Conservation (phyloP, 1,140 invertebrate genomes). For the Samia ricini region DNA sequence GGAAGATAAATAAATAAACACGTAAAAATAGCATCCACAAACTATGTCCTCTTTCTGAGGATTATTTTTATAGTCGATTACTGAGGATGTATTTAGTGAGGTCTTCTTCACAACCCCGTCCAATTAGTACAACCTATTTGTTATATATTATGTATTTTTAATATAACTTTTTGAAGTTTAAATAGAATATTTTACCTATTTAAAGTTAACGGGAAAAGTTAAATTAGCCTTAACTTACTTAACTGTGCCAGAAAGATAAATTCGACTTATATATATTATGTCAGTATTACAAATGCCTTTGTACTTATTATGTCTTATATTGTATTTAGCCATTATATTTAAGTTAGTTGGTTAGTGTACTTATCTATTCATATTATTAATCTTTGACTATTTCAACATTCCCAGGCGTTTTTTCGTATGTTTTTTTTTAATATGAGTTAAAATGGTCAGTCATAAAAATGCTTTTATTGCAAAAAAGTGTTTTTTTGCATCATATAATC, state of each 20-base stretch:
- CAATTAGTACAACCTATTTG: conserved; percentile 9
- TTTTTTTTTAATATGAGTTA: not conserved
- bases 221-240: not conserved
- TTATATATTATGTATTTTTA: not conserved
- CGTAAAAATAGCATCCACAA: too few species aligned
- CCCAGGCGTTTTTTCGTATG: not conserved
- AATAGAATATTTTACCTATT: too few species aligned
- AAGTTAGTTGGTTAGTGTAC: conserved; percentile 8
- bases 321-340: conserved; percentile 1
- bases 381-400: conserved; percentile 2
- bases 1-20: too few species aligned
- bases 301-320: conserved; percentile 23
- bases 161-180: too few species aligned
- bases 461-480: not conserved
- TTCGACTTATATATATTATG: not conserved
- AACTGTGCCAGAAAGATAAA: conserved; percentile 6
- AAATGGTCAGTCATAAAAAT: not conserved
- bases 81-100: too few species aligned
- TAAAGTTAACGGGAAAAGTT: too few species aligned
- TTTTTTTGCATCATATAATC: too few species aligned
- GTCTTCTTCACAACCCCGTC: conserved; percentile 7
- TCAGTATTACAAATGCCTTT: conserved; percentile 19
- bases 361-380: not conserved
- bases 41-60: too few species aligned
- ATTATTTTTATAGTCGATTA: too few species aligned